A percentile compares a stretch with the other conserved stretches of the same genome.
phyloP scores from a whole-genome alignment of 2,113 vertebrate species.

The Rhadina sibilatrix region DNA sequence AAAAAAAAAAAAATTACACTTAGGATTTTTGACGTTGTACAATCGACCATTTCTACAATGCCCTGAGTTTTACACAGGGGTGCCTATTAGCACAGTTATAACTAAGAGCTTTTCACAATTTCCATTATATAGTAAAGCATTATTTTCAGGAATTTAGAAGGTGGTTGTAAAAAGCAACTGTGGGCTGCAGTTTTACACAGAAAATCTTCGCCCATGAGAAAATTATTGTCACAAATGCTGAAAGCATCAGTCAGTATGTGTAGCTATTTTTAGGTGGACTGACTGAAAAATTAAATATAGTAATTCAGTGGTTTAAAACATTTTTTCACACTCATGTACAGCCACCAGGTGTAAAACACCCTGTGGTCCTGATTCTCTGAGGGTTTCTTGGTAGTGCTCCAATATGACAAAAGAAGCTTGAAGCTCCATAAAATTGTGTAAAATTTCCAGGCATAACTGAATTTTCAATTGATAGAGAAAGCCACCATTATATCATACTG shows the following conservation, averaged over 20 bases:
- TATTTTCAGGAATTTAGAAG: constrained; percentile 34
- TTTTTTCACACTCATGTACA: not conserved
- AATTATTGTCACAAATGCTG: constrained; percentile 47
- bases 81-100: not conserved
- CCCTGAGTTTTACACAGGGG: not conserved
- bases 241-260: constrained; percentile 8
- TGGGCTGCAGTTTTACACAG: constrained; percentile 29
- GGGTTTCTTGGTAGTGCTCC: not conserved
- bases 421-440: not conserved
- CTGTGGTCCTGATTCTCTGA: not conserved
- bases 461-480: not conserved
- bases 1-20: not conserved
- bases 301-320: not conserved
- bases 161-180: constrained; percentile 31
- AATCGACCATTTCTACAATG: not conserved
- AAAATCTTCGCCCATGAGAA: constrained; percentile 20
- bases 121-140: constrained; percentile 24
- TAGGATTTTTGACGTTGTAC: not conserved
- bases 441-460: not conserved
- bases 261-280: constrained; percentile 37
- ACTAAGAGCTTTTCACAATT: constrained; percentile 13
- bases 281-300: constrained; percentile 8
- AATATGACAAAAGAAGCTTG: not conserved
- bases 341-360: not conserved
- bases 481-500: not conserved